These are phyloP conservation scores for Gastracanthus pulcherrimus DNA, from an alignment of 2,888 invertebrate species.

Conservation along the genomic window DNA sequence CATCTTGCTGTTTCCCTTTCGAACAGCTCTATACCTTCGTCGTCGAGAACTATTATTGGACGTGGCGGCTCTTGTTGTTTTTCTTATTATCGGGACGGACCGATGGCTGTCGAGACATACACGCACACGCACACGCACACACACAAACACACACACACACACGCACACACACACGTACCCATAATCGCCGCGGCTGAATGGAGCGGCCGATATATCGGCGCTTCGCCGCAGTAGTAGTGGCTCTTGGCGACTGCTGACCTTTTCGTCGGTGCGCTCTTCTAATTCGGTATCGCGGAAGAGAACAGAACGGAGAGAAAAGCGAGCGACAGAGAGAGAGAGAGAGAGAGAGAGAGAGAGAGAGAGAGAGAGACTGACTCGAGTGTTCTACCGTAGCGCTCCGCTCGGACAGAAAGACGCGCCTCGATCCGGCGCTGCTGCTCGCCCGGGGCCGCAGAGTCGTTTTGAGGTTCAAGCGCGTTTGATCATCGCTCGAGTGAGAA, in stretches of 20 bases:
- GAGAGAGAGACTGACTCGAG: conserved; percentile 14
- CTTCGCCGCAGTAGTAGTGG: conserved; percentile 56
- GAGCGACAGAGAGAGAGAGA: conserved; percentile 11
- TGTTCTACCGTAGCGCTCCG: too few relatives aligned
- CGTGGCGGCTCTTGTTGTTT: background rate
- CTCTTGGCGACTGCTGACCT: conserved; percentile 74
- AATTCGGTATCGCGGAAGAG: conserved; percentile 49
- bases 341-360: background rate
- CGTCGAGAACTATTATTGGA: conserved; percentile 40
- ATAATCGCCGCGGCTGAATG: background rate
- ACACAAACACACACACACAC: background rate
- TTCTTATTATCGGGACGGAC: conserved; percentile 30
- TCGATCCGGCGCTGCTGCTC: background rate
- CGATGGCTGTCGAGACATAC: conserved; percentile 1
- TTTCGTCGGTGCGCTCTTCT: conserved; percentile 65
- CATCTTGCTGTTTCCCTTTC: background rate
- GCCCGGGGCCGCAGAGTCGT: conserved; percentile 2
- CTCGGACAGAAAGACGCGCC: too few relatives aligned
- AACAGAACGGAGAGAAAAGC: background rate
- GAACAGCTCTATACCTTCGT: too few relatives aligned
- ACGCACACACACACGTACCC: background rate
- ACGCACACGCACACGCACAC: background rate
- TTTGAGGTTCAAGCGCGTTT: background rate
- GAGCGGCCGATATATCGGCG: conserved; percentile 35
- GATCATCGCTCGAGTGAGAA: background rate